These are phyloP conservation scores for Cybosia mesomella DNA, from an alignment of 2,888 invertebrate species.

Conservation along the genomic window DNA sequence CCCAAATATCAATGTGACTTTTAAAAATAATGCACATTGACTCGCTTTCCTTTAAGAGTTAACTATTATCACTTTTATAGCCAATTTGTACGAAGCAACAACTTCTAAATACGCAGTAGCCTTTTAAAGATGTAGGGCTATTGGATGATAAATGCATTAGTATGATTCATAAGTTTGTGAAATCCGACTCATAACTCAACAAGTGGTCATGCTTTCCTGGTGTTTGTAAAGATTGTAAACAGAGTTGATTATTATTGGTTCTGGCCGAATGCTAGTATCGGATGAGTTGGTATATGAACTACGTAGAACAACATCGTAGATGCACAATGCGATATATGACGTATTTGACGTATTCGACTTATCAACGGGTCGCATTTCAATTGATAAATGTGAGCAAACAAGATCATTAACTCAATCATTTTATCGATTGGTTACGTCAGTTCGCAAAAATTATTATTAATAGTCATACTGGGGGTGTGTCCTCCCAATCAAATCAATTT, in stretches of 20 bases:
- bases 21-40: too few species aligned
- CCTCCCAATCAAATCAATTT: slow-evolving; percentile 22
- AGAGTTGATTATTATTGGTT: not conserved
- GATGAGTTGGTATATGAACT: not conserved
- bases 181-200: not conserved
- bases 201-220: too few species aligned
- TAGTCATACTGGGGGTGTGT: slow-evolving; percentile 25
- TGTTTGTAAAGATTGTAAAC: too few species aligned
- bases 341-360: slow-evolving; percentile 27
- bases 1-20: too few species aligned
- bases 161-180: not conserved
- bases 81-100: too few species aligned
- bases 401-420: slow-evolving; percentile 45
- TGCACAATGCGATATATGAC: slow-evolving; percentile 36
- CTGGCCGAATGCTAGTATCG: not conserved
- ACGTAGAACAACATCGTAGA: slow-evolving; percentile 2
- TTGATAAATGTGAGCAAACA: slow-evolving; percentile 49
- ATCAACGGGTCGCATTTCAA: slow-evolving; percentile 45
- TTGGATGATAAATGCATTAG: not conserved
- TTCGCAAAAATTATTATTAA: slow-evolving; percentile 37
- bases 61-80: too few species aligned
- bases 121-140: not conserved
- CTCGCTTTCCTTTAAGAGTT: too few species aligned
- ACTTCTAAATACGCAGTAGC: not conserved
- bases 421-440: slow-evolving; percentile 48